phyloP scores from a whole-genome alignment of 2,113 vertebrate genomes.

The Archilochus colubris region DNA sequence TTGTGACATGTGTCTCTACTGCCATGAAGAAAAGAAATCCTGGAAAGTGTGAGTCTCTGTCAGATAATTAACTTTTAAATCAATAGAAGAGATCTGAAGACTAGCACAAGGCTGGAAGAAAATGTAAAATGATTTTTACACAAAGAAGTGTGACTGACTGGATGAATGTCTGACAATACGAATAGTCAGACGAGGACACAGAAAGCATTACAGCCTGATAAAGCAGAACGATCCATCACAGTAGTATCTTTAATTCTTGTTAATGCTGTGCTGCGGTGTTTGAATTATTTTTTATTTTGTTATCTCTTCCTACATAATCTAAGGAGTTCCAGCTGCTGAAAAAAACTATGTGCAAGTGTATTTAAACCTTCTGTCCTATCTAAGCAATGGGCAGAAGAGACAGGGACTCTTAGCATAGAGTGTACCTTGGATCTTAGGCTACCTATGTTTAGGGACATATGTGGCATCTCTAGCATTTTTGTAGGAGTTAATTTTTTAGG shows the following conservation, averaged over 20 bases:
- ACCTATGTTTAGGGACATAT: neutral
- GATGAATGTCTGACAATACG: slow-evolving; percentile 29
- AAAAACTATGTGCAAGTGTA: neutral
- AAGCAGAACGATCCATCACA: slow-evolving; percentile 45
- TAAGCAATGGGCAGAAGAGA: neutral
- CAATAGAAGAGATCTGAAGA: slow-evolving; percentile 51
- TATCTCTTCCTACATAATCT: neutral
- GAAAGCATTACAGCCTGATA: slow-evolving; percentile 37
- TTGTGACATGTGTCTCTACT: neutral
- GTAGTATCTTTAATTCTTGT: slow-evolving; percentile 38
- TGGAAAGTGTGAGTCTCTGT: slow-evolving; percentile 31
- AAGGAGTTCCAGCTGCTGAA: slow-evolving; percentile 14
- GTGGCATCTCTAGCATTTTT: neutral
- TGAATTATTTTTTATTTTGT: slow-evolving; percentile 61
- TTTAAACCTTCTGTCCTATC: neutral
- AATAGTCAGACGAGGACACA: slow-evolving; percentile 36
- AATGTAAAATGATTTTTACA: slow-evolving; percentile 51
- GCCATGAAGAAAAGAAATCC: neutral
- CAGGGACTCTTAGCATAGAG: neutral
- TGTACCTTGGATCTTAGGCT: neutral
- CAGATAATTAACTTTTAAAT: slow-evolving; percentile 70
- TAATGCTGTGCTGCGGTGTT: neutral
- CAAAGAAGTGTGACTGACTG: slow-evolving; percentile 52
- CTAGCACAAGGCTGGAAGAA: slow-evolving; percentile 13
- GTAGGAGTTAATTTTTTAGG: neutral